Base-by-base conservation (phyloP, 1,140 invertebrate species). In the Epicauta chinensis region DNA sequence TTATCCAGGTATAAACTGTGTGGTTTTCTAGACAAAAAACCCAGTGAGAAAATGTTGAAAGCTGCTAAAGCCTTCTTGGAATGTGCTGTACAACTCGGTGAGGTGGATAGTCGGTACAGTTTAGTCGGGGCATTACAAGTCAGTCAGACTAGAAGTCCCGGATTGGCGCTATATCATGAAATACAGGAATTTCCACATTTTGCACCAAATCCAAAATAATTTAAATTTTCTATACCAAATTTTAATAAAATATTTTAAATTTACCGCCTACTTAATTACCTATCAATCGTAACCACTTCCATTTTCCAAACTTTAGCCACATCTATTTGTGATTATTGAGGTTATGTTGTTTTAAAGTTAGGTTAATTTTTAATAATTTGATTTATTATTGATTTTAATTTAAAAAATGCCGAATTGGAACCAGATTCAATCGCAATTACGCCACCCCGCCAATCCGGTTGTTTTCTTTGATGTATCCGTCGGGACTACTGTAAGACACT, bases 391-490 rank as follows among this genome's bases (percentile, higher is more conserved):
- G 9, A 39, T 32, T 12, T 5, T 10, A 40, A 39, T 34, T 30
- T 10, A 16, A 53, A 75, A 68, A 69, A 93, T 91, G 88, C 89
- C 89, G 2, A 89, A 85, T 48, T 93, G 89, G 89, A 87, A 87
- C 76, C 91, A 92, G 80, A 91, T 95, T 66, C 90, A 93, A 68
- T 78, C 84, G n/a, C 91, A 95, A 71, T 73, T 98, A 15, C 77
- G 87, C 57, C 86, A 93, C 75, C 84, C 90, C 13, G 91, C 89
- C 60, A 98, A 98, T 75, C 94, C 97, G 0, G 91, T 98, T 11
- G 96, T 99, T 7, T 97, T 90, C 68, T 93, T 98, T 68, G 95
- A 98, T 73, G 82, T 98, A 16, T 86, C 89, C 53, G 93, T 98
- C 41, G 94, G 92, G 41, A 92, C 88, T 16, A 84, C 93, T 54